Percentiles rank a stretch among this genome's conserved stretches.
These are phyloP conservation scores for Aphidius colemani DNA, from an alignment of 2,888 invertebrate genomes.

Conservation along the genomic window DNA sequence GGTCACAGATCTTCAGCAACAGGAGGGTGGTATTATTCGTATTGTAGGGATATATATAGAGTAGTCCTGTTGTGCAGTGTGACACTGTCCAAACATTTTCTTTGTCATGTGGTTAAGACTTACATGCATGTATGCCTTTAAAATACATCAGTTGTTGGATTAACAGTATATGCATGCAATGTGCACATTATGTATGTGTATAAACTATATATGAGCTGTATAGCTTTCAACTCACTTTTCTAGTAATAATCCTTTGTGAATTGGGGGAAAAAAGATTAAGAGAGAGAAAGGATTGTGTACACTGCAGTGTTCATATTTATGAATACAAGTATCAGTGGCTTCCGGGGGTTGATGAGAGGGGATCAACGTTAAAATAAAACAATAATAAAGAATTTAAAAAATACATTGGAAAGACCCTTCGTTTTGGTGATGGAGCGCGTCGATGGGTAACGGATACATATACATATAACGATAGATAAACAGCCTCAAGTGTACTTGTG, in stretches of 20 bases:
- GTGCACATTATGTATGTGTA: no score
- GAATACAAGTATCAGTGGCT: slow-evolving; percentile 10
- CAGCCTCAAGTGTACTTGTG: slow-evolving; percentile 3
- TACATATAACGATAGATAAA: slow-evolving; percentile 21
- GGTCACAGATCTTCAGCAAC: not conserved
- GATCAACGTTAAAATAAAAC: slow-evolving; percentile 10
- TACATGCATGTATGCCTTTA: slow-evolving; percentile 42
- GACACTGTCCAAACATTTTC: slow-evolving; percentile 60
- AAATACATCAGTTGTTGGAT: slow-evolving; percentile 42
- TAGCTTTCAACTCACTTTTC: slow-evolving; percentile 31
- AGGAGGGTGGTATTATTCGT: slow-evolving; percentile 1
- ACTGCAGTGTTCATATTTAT: not conserved
- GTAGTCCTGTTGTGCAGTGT: slow-evolving; percentile 50
- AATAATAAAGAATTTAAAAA: slow-evolving; percentile 35
- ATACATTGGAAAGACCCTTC: slow-evolving; percentile 23
- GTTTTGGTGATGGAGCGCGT: slow-evolving; percentile 32
- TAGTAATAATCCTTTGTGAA: slow-evolving; percentile 21
- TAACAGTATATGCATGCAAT: slow-evolving; percentile 36
- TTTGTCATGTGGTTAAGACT: slow-evolving; percentile 58
- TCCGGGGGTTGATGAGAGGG: slow-evolving; percentile 7
- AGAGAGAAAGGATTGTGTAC: not conserved
- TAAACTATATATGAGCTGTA: slow-evolving; percentile 35
- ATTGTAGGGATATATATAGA: slow-evolving; percentile 34
- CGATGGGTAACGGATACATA: slow-evolving; percentile 38
- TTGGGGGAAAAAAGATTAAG: slow-evolving; percentile 3